Conservation (phyloP, 2,888 invertebrate genomes). For the Agonopterix heracliana region DNA sequence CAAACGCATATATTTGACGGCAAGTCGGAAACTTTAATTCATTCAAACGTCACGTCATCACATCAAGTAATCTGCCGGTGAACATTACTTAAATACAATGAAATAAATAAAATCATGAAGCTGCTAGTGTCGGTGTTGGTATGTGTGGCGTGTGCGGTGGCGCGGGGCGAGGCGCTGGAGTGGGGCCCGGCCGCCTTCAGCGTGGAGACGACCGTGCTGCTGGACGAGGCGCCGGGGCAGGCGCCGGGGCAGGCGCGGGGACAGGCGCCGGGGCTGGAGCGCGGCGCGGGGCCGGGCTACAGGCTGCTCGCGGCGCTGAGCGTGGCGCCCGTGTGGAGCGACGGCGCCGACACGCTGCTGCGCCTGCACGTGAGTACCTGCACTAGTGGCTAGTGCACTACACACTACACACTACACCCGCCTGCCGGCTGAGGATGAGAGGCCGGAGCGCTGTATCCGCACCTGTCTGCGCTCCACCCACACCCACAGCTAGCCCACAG, state of each 20-base stretch:
- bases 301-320: neutral
- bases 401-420: neutral
- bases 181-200: neutral
- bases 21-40: too few relatives aligned
- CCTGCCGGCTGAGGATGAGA: neutral
- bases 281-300: slow-evolving; percentile 1
- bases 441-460: neutral
- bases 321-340: neutral
- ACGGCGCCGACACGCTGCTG: slow-evolving; percentile 2
- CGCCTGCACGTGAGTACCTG: slow-evolving; percentile 1
- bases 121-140: neutral
- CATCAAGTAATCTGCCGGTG: too few relatives aligned
- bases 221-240: neutral
- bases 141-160: neutral
- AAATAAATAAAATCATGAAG: too few relatives aligned
- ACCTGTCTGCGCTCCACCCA: too few relatives aligned
- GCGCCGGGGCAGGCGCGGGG: too few relatives aligned
- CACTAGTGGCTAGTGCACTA: neutral
- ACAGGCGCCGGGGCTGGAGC: too few relatives aligned
- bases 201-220: neutral
- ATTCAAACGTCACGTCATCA: too few relatives aligned
- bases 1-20: too few relatives aligned
- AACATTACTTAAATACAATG: too few relatives aligned
- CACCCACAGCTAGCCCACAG: too few relatives aligned
- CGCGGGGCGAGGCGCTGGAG: neutral